Conservation (phyloP, 2,888 invertebrate species). For the Thereva nobilitata region DNA sequence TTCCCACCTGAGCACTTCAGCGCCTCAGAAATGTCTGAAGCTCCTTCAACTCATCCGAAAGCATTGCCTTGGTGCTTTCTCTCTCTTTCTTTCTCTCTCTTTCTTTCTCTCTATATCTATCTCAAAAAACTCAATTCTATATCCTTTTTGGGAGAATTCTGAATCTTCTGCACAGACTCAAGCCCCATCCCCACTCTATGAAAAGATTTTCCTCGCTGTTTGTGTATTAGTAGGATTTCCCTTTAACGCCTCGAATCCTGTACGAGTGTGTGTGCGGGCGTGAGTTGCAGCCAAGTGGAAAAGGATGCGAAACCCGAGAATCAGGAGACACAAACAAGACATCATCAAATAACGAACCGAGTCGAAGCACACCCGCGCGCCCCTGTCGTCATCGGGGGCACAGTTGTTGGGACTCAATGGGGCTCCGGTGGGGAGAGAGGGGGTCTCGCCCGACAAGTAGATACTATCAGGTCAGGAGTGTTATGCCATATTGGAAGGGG, state of each 20-base stretch:
- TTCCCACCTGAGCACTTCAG: too few relatives aligned
- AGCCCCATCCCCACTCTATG: slow-evolving; percentile 9
- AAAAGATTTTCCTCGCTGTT: neutral
- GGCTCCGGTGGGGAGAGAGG: neutral
- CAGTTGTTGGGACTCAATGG: neutral
- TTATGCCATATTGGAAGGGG: slow-evolving; percentile 31
- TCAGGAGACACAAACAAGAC: slow-evolving; percentile 33
- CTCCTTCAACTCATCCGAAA: too few relatives aligned
- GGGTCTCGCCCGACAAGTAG: neutral
- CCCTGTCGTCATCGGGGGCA: too few relatives aligned
- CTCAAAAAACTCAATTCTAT: neutral
- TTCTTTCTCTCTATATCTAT: too few relatives aligned
- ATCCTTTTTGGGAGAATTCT: neutral
- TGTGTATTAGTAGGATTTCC: slow-evolving; percentile 18
- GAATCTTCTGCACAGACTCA: slow-evolving; percentile 30
- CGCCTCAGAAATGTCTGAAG: too few relatives aligned
- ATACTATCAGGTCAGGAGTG: slow-evolving; percentile 28
- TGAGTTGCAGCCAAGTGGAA: slow-evolving; percentile 29
- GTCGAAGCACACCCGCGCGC: neutral
- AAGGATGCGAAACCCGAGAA: slow-evolving; percentile 15
- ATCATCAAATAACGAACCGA: slow-evolving; percentile 31
- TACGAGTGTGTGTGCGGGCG: slow-evolving; percentile 15
- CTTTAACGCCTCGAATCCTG: slow-evolving; percentile 18
- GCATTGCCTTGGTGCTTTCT: too few relatives aligned
- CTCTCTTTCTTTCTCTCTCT: too few relatives aligned